These are phyloP conservation scores for Cotesia glomerata DNA, from an alignment of 1,140 invertebrate genomes.

Conservation along the genomic window DNA sequence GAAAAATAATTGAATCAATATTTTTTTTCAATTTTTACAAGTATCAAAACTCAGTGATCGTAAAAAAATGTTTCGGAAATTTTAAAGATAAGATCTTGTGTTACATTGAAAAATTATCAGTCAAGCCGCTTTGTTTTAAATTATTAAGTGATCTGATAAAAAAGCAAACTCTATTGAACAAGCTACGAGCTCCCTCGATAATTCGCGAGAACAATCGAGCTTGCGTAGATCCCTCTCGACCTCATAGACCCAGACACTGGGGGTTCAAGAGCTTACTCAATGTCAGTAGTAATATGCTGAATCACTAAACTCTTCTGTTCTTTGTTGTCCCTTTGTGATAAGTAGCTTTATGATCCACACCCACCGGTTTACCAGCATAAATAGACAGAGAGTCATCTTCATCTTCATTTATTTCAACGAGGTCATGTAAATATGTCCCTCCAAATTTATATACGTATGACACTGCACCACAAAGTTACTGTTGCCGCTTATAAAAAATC, in stretches of 20 bases:
- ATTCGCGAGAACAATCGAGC: not conserved
- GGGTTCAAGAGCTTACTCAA: not conserved
- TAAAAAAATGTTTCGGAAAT: too few relatives aligned
- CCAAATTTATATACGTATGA: too few relatives aligned
- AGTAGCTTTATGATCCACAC: not conserved
- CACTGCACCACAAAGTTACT: too few relatives aligned
- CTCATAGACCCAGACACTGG: not conserved
- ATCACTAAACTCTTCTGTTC: not conserved
- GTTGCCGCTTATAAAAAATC: too few relatives aligned
- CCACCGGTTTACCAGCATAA: not conserved
- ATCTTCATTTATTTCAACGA: not conserved
- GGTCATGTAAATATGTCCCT: too few relatives aligned
- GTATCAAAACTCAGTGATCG: too few relatives aligned
- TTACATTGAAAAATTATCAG: too few relatives aligned
- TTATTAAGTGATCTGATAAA: not conserved
- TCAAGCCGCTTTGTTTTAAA: too few relatives aligned
- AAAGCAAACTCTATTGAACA: not conserved
- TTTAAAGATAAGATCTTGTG: too few relatives aligned
- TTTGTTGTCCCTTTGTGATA: not conserved
- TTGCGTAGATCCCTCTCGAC: not conserved
- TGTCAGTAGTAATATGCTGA: slow-evolving; percentile 1
- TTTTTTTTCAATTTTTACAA: too few relatives aligned
- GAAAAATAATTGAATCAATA: too few relatives aligned
- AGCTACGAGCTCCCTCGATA: not conserved
- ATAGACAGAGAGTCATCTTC: not conserved